Evolutionary conservation across 2,797 vertebrate species (phyloP), one percentile per base, ranked within the genome.

Genomic region (Mus caroli): DNA sequence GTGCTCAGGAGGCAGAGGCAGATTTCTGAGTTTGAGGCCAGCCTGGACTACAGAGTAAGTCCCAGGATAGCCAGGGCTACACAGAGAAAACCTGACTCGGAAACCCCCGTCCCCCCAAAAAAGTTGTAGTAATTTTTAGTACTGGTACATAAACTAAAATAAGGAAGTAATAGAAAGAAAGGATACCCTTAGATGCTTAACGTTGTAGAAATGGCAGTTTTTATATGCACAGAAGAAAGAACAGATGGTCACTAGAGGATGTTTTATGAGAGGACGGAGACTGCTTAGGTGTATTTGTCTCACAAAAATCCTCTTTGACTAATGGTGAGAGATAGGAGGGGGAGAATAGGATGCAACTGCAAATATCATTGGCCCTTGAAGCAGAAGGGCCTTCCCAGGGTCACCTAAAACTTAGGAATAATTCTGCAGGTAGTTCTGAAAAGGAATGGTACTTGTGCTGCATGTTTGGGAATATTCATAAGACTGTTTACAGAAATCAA

Each of bases 191-290:
- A 54, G 40, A 71, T 78, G 71, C 60, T 60, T 82, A 76, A 76
- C 34, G 10, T 37, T 94, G 92, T 94, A 64, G 71, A 96, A 93
- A 69, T 94, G 34, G 26, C 91, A 19, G 83, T 73, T 43, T 94
- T 91, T 77, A 62, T 28, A n/a, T 2, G 34, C 14, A 4, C 24
- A 85, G 95, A 91, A 24, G n/a, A 86, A 58, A 76, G 43, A 50
- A 83, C 13, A 67, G 22, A 43, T 87, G 17, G 46, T 8, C 4
- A 50, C 62, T 80, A 86, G 40, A 69, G 71, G 80, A 24, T n/a
- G 82, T 77, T 92, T 96, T 11, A 37, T 31, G 22, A 86, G 77
- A 58, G 20, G 43, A 80, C 58, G 67, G 52, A 12, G 85, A 88
- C 76, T 75, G 46, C 31, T 92, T 91, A 58, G 58, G 78, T 75